Evolutionary conservation across 2,888 invertebrate species (phyloP), one percentile per base, ranked within the genome.

Genomic region (Ischnura elegans): DNA sequence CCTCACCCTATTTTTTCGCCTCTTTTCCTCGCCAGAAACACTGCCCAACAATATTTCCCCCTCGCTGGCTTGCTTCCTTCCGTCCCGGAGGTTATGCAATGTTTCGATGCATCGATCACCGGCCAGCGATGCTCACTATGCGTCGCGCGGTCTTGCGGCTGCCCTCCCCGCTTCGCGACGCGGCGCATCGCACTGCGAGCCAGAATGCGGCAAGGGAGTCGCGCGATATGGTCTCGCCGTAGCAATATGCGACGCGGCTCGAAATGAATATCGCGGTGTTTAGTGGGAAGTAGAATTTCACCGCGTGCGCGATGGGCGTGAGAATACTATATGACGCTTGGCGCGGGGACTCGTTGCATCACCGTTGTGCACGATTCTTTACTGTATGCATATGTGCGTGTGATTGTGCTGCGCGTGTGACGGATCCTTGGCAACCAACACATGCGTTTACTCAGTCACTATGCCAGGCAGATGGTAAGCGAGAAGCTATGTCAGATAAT

Each of bases 1-100:
- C 85, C 42, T 25, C 36, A 43, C 85, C 36, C 85, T 42, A 36
- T 85, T 43, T 42, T 51, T 51, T 51, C 19, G 36, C 85, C 85
- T 19, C 36, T 29, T 42, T 85, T 42, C 43, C 2, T 25, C 29
- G 6, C 61, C n/a, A 61, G 61, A 61, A 61, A 61, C 61, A 61
- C 61, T 61, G 61, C 10, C 36, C 76, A 76, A 76, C 36, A 76
- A 76, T 76, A 36, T 76, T 76, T 76, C n/a, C 61, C 61, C 61
- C 61, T 36, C 16, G 29, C 1, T 4, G 4, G 0, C 4, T n/a
- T 36, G 25, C 76, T 36, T 36, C 29, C 36, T 13, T 13, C 76
- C 36, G 3, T 36, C 76, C 10, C 51, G 1, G 76, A n/a, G 76
- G 36, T 36, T 76, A 36, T 76, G 29, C 76, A 76, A 36, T 76